Base-by-base conservation (phyloP, 1,140 invertebrate genomes). In the Palaemon carinicauda region DNA sequence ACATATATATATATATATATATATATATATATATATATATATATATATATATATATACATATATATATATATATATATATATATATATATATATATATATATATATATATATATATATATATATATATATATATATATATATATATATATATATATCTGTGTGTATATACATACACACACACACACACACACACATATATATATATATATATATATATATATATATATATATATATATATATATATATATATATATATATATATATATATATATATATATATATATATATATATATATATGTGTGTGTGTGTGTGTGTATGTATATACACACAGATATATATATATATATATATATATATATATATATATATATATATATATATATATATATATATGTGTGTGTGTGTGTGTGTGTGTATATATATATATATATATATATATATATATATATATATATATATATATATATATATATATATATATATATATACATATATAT, bases 241-340 rank as follows among this genome's bases (percentile, higher is more conserved):
- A 19, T 65, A 65, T 7, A 27, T 65, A n/a, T 21, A 9, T 9
- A 9, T n/a, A 21, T 21, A n/a, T 9, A n/a, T n/a, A 9, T 65
- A 65, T 5, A 65, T 19, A 65, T 74, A 74, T 74, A 74, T 74
- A 74, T 74, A 74, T 74, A 74, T 74, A 74, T 74, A 74, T 74
- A 74, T 50, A 75, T 75, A 50, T 50, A 50, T 75, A 50, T 75
- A 50, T 75, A 50, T 75, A 50, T 75, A 15, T 75, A 50, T 75
- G 21, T 75, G 21, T 75, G 21, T 75, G 21, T 75, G 21, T 75
- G 21, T 75, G 21, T 75, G 21, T 75, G 19, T 75, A 50, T 75
- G 21, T 75, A 75, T 75, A 50, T 75, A 50, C 51, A 50, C 51
- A 50, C 51, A 50, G 33, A 50, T 75, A 50, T 75, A 50, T 75